phyloP scores from a whole-genome alignment of 2,888 invertebrate genomes.

The Melieria crassipennis region DNA sequence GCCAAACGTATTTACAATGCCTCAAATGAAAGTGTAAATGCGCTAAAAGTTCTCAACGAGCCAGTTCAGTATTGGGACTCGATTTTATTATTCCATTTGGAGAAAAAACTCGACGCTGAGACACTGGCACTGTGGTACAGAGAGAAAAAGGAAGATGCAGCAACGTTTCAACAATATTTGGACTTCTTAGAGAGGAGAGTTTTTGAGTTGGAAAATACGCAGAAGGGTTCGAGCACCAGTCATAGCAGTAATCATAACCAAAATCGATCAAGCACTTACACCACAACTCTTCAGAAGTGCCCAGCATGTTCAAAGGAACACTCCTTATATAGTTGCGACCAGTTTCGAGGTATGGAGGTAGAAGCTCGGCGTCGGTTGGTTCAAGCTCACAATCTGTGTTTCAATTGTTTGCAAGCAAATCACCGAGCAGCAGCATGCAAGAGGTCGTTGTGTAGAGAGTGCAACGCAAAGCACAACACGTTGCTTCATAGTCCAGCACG shows the following conservation, averaged over 20 bases:
- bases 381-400: not conserved
- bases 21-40: slow-evolving; percentile 33
- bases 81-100: slow-evolving; percentile 30
- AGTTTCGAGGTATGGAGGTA: slow-evolving; percentile 18
- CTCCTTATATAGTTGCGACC: slow-evolving; percentile 27
- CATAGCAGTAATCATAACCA: not conserved
- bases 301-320: slow-evolving; percentile 25
- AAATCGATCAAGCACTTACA: slow-evolving; percentile 7
- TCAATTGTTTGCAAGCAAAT: slow-evolving; percentile 24
- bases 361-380: slow-evolving; percentile 1
- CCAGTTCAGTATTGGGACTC: slow-evolving; percentile 35
- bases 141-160: slow-evolving; percentile 17
- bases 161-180: slow-evolving; percentile 30
- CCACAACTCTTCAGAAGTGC: slow-evolving; percentile 18
- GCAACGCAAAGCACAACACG: slow-evolving; percentile 34
- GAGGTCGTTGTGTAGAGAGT: slow-evolving; percentile 24
- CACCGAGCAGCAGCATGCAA: slow-evolving; percentile 25
- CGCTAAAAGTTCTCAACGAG: slow-evolving; percentile 32
- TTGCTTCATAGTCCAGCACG: slow-evolving; percentile 20
- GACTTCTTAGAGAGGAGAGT: slow-evolving; percentile 34
- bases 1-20: slow-evolving; percentile 28
- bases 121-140: slow-evolving; percentile 32
- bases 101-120: slow-evolving; percentile 38
- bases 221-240: slow-evolving; percentile 1
- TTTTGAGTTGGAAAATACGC: slow-evolving; percentile 29